Base-by-base conservation (phyloP, 2,797 vertebrate genomes). In the Oreonectes daqikongensis region DNA sequence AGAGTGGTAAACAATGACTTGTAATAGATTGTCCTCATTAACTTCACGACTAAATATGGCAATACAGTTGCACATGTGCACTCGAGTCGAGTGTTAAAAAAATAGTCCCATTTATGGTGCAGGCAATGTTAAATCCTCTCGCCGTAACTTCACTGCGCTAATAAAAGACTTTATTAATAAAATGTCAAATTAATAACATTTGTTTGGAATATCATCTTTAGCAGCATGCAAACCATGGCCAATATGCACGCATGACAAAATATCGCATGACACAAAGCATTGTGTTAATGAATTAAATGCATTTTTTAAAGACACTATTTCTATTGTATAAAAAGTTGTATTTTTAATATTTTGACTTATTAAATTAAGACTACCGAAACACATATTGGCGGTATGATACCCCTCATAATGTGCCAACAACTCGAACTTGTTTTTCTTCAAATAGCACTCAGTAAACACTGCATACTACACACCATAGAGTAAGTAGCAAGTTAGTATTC, bases 81-180 rank as follows among this genome's bases (percentile, higher is more conserved):
- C 71, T 26, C 18, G n/a, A 82, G 81, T 83, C n/a, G n/a, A n/a
- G 78, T 84, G 81, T n/a, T n/a, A n/a, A n/a, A 86, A 76, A 86
- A 79, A 84, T 53, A 15, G 75, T 81, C 85, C 61, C 79, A 85
- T 87, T 91, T 86, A 88, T 84, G 83, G 81, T 86, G 72, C 81
- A 68, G 80, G 74, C 78, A 79, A 83, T 77, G 78, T 87, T 88
- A 87, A 63, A 61, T 14, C 35, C 52, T 59, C 40, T 50, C 44
- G 18, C 44, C 44, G 22, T 53, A 64, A 64, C 61, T 22, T 52
- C 3, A 42, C 64, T 15, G 14, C 0, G 3, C 6, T 5, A 60
- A 32, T 9, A 18, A 18, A 32, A 30, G 17, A 9, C n/a, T 9
- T 28, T 60, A 30, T 59, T 30, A 28, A 11, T 61, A 11, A n/a